Evolutionary conservation across 64 coral and sea anemone species (phyloP), one percentile per base, ranked within the genome.

Genomic region (Dendrophyllia cribrosa): DNA sequence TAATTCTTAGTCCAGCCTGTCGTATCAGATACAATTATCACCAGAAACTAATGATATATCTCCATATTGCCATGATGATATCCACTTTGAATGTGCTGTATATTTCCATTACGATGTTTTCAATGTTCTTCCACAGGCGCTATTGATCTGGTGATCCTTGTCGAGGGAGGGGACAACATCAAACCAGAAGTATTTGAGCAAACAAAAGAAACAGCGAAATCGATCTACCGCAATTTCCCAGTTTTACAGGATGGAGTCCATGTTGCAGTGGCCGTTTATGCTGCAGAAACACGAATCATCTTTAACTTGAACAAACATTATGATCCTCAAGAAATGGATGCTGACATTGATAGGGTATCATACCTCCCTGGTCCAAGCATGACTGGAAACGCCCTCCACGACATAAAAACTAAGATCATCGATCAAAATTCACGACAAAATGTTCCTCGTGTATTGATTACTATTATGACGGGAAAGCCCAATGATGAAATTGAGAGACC

Each of bases 131-230:
- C 45, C 64, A 53, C 34, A 96, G 94, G 65, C 68, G 49, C 81
- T 56, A 85, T 89, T 74, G 94, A 96, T 70, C 87, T 96, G 13
- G 94, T 91, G 26, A 70, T 96, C 50, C 94, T 96, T 20, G 73
- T 93, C 9, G 94, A 96, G 34, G 90, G 94, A 14, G 86, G 94
- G n/a, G 52, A 66, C 48, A 96, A 84, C 58, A 92, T 90, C 0
- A 92, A 89, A 21, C 66, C 77, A 3, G 60, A 83, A 15, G 77
- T 92, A 66, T 96, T 96, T 45, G 77, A 96, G 6, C 59, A 89
- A 45, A 87, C 87, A 61, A 96, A 96, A 85, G 90, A 96, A 44
- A 85, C 92, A 56, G 70, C 73, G 0, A 92, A 92, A 70, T 43
- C 78, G 10, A 80, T 92, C 64, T 96, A 89, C 34, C 51, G 85